Percentiles rank a stretch among this genome's conserved stretches.
These are phyloP conservation scores for Tinea pellionella DNA, from an alignment of 2,888 invertebrate genomes.

Conservation along the genomic window DNA sequence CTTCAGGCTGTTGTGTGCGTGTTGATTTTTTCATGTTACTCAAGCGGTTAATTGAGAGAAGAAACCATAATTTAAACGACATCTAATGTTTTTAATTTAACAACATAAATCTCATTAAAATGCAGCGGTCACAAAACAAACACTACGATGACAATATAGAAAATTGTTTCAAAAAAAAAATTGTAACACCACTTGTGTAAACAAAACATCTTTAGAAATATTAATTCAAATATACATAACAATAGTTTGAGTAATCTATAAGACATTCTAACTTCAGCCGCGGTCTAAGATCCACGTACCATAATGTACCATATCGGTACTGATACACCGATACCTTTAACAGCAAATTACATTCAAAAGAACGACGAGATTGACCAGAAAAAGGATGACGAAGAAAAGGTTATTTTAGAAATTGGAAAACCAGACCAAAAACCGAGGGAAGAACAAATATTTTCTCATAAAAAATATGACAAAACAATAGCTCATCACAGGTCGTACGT, in stretches of 20 bases:
- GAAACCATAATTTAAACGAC: too few species aligned
- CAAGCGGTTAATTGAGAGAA: too few species aligned
- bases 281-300: neutral
- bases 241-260: conserved; percentile 37
- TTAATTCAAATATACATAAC: conserved; percentile 66
- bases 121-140: neutral
- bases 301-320: conserved; percentile 53
- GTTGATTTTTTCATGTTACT: too few species aligned
- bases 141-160: neutral
- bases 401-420: conserved; percentile 62
- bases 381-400: conserved; percentile 45
- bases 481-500: conserved; percentile 59
- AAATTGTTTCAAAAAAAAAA: conserved; percentile 25
- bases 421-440: conserved; percentile 56
- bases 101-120: neutral
- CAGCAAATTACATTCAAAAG: conserved; percentile 41
- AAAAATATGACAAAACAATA: conserved; percentile 64
- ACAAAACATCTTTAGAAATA: conserved; percentile 24
- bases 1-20: too few species aligned
- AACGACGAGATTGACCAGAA: conserved; percentile 42
- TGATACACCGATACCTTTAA: conserved; percentile 49
- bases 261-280: neutral
- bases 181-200: conserved; percentile 14
- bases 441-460: conserved; percentile 59
- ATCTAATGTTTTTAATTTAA: too few species aligned